Evolutionary conservation across 2,113 vertebrate species (phyloP).

Genomic region (Salvelinus namaycush): DNA sequence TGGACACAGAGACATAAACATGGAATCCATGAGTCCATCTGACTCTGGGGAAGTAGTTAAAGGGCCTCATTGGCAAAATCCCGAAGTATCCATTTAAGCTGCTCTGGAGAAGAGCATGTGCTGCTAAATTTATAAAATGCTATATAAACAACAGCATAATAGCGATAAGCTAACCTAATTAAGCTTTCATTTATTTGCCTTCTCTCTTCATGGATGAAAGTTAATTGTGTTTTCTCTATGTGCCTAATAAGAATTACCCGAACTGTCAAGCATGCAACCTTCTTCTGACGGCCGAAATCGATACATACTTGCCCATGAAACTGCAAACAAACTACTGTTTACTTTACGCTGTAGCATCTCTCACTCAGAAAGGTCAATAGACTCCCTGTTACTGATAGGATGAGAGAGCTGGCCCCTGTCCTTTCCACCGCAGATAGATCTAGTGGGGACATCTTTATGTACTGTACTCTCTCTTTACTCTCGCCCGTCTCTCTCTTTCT

Average conservation of each 20-base stretch:
- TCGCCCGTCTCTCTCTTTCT: background rate
- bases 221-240: too few species aligned
- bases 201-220: too few species aligned
- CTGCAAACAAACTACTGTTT: conserved; percentile 66
- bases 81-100: too few species aligned
- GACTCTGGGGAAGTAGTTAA: too few species aligned
- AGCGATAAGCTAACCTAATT: too few species aligned
- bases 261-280: conserved; percentile 59
- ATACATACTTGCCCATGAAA: conserved; percentile 54
- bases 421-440: conserved; percentile 61
- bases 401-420: conserved; percentile 39
- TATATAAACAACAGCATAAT: too few species aligned
- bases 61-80: too few species aligned
- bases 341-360: conserved; percentile 58
- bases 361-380: conserved; percentile 70
- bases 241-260: conserved; percentile 57
- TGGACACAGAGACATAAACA: too few species aligned
- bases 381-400: conserved; percentile 56
- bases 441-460: conserved; percentile 41
- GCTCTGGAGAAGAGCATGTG: too few species aligned
- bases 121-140: too few species aligned
- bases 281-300: conserved; percentile 59
- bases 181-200: too few species aligned
- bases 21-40: too few species aligned
- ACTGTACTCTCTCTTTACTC: conserved; percentile 25